These are phyloP conservation scores for Coregonus clupeaformis DNA, from an alignment of 2,113 vertebrate species.

Conservation along the genomic window DNA sequence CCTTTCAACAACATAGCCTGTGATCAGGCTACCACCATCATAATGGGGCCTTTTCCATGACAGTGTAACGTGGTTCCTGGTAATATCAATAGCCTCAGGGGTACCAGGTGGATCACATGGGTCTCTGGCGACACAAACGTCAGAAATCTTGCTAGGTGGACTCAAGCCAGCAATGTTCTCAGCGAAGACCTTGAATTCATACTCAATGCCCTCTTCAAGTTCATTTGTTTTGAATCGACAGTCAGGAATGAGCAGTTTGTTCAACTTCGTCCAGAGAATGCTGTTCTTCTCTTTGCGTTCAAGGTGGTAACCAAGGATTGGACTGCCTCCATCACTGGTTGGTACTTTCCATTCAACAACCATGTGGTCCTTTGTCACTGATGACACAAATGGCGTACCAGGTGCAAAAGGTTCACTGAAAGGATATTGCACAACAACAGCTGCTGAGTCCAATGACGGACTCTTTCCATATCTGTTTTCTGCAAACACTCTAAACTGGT, in stretches of 20 bases:
- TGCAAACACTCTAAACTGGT: slow-evolving; percentile 95
- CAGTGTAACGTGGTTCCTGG: slow-evolving; percentile 88
- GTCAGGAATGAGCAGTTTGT: slow-evolving; percentile 89
- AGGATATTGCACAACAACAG: slow-evolving; percentile 90
- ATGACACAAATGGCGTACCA: slow-evolving; percentile 85
- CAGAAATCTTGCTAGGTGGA: slow-evolving; percentile 89
- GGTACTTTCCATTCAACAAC: slow-evolving; percentile 92
- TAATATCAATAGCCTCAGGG: slow-evolving; percentile 92
- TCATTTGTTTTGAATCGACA: slow-evolving; percentile 89
- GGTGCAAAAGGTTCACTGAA: slow-evolving; percentile 91
- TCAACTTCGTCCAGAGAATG: slow-evolving; percentile 92
- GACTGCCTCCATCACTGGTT: slow-evolving; percentile 91
- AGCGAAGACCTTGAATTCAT: slow-evolving; percentile 95
- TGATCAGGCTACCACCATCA: slow-evolving; percentile 93
- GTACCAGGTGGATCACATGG: slow-evolving; percentile 92
- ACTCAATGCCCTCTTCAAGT: slow-evolving; percentile 96
- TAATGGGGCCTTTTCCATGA: slow-evolving; percentile 94
- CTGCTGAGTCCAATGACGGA: slow-evolving; percentile 80
- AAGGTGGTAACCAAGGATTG: slow-evolving; percentile 90
- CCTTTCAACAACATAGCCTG: slow-evolving; percentile 92
- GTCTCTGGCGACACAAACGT: slow-evolving; percentile 89
- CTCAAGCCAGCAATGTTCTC: slow-evolving; percentile 95
- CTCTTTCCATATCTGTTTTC: slow-evolving; percentile 98
- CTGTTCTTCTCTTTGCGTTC: slow-evolving; percentile 98
- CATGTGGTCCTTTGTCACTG: slow-evolving; percentile 90